Evolutionary conservation across 2,888 invertebrate species (phyloP).

Genomic region (Lacanobia wlatinum): DNA sequence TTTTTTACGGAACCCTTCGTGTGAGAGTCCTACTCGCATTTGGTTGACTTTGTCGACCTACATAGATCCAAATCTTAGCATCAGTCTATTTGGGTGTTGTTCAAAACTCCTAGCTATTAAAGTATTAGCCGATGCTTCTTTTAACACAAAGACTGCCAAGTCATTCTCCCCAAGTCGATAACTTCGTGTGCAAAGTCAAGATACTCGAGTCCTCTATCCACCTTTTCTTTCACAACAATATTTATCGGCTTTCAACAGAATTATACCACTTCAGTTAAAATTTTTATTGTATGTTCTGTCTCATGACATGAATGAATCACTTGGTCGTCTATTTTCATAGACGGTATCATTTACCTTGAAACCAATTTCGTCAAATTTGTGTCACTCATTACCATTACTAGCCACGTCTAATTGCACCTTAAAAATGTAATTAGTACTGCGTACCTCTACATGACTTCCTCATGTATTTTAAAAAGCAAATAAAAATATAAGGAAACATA

Average conservation of each 20-base stretch:
- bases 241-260: not conserved
- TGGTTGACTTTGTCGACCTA: too few relatives aligned
- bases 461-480: too few relatives aligned
- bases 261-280: not conserved
- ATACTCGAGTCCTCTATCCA: not conserved
- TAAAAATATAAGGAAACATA: too few relatives aligned
- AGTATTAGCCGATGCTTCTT: not conserved
- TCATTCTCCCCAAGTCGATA: not conserved
- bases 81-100: not conserved
- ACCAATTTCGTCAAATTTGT: conserved; percentile 11
- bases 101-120: not conserved
- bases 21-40: too few relatives aligned
- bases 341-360: not conserved
- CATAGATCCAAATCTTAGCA: too few relatives aligned
- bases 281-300: not conserved
- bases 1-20: too few relatives aligned
- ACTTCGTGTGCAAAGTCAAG: not conserved
- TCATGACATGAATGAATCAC: not conserved
- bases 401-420: not conserved
- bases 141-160: not conserved
- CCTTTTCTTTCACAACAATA: not conserved
- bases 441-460: too few relatives aligned
- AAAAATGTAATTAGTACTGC: not conserved
- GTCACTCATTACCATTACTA: not conserved
- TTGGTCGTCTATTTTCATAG: not conserved